Conservation (phyloP, 2,113 vertebrate species). For the Nyctibius bracteatus region DNA sequence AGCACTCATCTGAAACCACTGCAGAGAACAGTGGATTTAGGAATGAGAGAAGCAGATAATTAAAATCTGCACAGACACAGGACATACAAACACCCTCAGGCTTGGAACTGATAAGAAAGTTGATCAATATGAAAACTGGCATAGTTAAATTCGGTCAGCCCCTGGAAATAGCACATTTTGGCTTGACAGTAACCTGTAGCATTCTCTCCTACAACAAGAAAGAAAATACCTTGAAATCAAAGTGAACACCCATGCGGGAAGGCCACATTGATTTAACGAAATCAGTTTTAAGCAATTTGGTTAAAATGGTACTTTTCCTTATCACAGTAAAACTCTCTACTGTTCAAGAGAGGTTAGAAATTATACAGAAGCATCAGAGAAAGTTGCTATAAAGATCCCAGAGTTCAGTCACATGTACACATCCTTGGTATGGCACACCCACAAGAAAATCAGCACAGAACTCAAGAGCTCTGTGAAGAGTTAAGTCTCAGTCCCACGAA, state of each 20-base stretch:
- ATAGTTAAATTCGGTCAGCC: neutral
- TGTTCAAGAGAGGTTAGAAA: neutral
- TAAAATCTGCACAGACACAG: neutral
- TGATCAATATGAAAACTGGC: neutral
- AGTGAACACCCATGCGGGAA: neutral
- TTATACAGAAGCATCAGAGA: neutral
- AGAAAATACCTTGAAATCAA: neutral
- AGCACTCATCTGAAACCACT: neutral
- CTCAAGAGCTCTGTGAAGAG: neutral
- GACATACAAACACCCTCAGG: neutral
- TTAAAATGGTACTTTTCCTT: neutral
- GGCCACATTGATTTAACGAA: neutral
- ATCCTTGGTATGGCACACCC: neutral
- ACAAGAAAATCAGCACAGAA: neutral
- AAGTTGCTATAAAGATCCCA: neutral
- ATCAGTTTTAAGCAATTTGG: neutral
- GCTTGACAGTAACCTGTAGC: neutral
- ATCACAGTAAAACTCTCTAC: neutral
- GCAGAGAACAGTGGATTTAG: neutral
- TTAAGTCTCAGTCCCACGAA: neutral
- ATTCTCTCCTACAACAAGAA: neutral
- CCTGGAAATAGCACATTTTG: neutral
- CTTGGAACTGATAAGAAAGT: neutral
- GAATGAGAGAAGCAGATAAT: neutral
- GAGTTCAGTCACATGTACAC: neutral